Percentiles rank a stretch among this genome's conserved stretches.
These are phyloP conservation scores for Clitarchus hookeri DNA, from an alignment of 2,888 invertebrate genomes.

Conservation along the genomic window DNA sequence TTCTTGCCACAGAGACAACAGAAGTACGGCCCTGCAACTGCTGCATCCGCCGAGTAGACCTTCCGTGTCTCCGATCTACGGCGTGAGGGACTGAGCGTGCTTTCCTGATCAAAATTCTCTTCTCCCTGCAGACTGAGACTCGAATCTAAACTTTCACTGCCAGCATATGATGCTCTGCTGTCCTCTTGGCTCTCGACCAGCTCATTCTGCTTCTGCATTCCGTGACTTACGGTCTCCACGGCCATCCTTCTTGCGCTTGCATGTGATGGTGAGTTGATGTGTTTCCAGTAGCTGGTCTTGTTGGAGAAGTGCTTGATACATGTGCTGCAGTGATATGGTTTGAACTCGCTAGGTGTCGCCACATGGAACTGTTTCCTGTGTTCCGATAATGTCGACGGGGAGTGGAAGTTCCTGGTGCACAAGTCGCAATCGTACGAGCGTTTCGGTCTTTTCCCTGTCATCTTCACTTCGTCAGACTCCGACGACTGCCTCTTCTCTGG, in stretches of 20 bases:
- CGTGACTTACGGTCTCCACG: background rate
- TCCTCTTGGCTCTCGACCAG: slow-evolving; percentile 5
- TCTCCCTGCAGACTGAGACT: background rate
- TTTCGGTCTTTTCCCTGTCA: slow-evolving; percentile 37
- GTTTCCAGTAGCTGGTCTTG: slow-evolving; percentile 34
- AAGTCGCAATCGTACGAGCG: slow-evolving; percentile 36
- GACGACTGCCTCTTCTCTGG: slow-evolving; percentile 20
- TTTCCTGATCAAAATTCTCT: background rate
- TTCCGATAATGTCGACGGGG: slow-evolving; percentile 33
- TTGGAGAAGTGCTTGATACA: slow-evolving; percentile 37
- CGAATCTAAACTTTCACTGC: slow-evolving; percentile 8
- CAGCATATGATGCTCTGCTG: slow-evolving; percentile 1
- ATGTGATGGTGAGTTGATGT: slow-evolving; percentile 35
- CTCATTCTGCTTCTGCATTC: background rate
- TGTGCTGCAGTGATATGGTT: slow-evolving; percentile 32
- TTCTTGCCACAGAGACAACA: slow-evolving; percentile 60
- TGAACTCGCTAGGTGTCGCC: slow-evolving; percentile 27
- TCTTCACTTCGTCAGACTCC: slow-evolving; percentile 47
- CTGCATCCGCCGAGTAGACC: slow-evolving; percentile 17
- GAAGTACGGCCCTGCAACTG: background rate
- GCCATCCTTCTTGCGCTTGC: background rate
- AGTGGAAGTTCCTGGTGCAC: slow-evolving; percentile 29
- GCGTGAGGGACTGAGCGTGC: background rate
- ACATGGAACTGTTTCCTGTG: slow-evolving; percentile 34
- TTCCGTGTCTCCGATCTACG: slow-evolving; percentile 23